Evolutionary conservation across 2,888 invertebrate species (phyloP).

Genomic region (Hetaerina titia): DNA sequence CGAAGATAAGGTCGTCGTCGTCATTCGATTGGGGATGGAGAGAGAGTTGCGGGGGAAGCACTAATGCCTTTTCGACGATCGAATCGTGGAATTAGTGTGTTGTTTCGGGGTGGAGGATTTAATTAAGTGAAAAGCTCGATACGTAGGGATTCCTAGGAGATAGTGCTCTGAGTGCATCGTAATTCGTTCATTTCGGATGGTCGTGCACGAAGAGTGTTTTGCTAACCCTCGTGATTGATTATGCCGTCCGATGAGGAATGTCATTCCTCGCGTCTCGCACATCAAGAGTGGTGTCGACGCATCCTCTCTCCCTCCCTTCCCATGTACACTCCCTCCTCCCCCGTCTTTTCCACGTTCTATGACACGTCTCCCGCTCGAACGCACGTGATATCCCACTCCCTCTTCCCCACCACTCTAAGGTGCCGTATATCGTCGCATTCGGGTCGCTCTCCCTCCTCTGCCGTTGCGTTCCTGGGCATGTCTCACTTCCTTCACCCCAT

Average conservation of each 20-base stretch:
- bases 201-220: not conserved
- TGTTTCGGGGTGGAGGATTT: not conserved
- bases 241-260: not conserved
- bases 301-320: too few species aligned
- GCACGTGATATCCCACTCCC: too few species aligned
- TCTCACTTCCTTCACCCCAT: too few species aligned
- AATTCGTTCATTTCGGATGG: conserved; percentile 7
- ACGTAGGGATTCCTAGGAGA: not conserved
- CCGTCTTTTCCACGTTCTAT: too few species aligned
- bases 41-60: not conserved
- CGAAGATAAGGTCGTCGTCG: not conserved
- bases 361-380: too few species aligned
- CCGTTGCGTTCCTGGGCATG: too few species aligned
- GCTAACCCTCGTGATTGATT: not conserved
- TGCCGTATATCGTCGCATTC: too few species aligned
- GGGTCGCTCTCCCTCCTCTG: too few species aligned
- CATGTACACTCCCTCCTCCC: too few species aligned
- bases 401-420: too few species aligned
- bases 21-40: not conserved
- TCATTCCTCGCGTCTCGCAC: not conserved
- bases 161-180: not conserved
- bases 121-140: not conserved
- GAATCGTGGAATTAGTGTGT: not conserved
- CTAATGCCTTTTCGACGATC: not conserved
- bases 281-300: not conserved